Evolutionary conservation across 2,888 invertebrate genomes (phyloP).

Genomic region (Diadegma fenestrale): DNA sequence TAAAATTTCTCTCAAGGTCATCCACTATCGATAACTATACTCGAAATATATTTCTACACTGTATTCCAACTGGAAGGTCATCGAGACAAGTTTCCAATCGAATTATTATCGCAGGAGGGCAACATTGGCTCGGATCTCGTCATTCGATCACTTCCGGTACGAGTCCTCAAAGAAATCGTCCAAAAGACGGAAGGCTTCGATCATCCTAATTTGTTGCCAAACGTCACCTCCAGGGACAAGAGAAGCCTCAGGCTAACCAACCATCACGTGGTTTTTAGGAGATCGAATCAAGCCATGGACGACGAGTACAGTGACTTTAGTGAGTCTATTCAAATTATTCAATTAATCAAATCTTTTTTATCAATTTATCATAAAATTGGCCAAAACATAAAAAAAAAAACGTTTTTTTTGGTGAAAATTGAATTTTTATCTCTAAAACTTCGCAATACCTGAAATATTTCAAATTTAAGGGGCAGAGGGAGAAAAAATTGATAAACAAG

Average conservation of each 20-base stretch:
- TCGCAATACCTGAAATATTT: not conserved
- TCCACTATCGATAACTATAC: not conserved
- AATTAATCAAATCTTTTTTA: constrained; percentile 4
- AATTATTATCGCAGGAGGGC: constrained; percentile 89
- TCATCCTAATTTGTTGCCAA: constrained; percentile 79
- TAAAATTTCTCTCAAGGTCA: not conserved
- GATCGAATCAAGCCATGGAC: constrained; percentile 86
- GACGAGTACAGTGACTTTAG: constrained; percentile 93
- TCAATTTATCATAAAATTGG: not conserved
- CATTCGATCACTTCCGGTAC: constrained; percentile 93
- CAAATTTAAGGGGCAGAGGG: not conserved
- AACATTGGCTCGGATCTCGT: constrained; percentile 96
- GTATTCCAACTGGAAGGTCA: not conserved
- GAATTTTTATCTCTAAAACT: not conserved
- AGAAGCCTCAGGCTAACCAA: constrained; percentile 85
- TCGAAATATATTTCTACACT: not conserved
- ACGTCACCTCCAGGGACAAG: constrained; percentile 85
- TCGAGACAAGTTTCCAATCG: not conserved
- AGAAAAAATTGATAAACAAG: not conserved
- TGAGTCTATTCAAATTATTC: constrained; percentile 85
- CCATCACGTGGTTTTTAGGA: constrained; percentile 92
- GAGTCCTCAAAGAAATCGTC: constrained; percentile 85
- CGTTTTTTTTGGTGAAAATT: not conserved
- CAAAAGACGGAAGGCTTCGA: constrained; percentile 76
- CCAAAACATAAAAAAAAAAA: not conserved